These are phyloP conservation scores for Clusia tigrina DNA, from an alignment of 2,888 invertebrate species.

Conservation along the genomic window DNA sequence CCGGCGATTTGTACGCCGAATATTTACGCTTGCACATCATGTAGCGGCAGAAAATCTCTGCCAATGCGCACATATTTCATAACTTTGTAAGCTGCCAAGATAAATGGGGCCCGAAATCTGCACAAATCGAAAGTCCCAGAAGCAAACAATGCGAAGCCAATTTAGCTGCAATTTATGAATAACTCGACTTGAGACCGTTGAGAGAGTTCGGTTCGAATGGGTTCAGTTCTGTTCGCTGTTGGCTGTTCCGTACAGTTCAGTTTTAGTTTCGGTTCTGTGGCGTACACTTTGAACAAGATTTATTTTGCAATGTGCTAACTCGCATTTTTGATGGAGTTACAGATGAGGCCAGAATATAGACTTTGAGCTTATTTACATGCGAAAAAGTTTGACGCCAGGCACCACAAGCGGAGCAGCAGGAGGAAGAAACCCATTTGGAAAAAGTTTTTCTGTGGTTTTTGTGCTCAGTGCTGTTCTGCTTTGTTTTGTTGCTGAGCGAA, in stretches of 20 bases:
- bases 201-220: neutral
- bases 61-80: conserved; percentile 46
- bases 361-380: conserved; percentile 40
- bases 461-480: no score
- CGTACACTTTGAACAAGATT: conserved; percentile 56
- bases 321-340: conserved; percentile 61
- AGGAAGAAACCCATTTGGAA: conserved; percentile 31
- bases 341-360: conserved; percentile 33
- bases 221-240: neutral
- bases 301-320: conserved; percentile 60
- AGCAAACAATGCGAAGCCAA: conserved; percentile 51
- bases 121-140: conserved; percentile 59
- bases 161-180: conserved; percentile 60
- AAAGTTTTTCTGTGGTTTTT: neutral
- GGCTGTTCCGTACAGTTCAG: no score
- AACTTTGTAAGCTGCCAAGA: conserved; percentile 60
- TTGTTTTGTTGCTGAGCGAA: no score
- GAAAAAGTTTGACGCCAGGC: conserved; percentile 19
- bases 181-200: conserved; percentile 50
- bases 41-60: neutral
- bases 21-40: conserved; percentile 9
- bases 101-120: conserved; percentile 59
- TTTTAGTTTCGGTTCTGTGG: conserved; percentile 36
- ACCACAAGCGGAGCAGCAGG: neutral
- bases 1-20: conserved; percentile 15